Conservation (phyloP, 2,888 invertebrate species). For the Gibbula magus region DNA sequence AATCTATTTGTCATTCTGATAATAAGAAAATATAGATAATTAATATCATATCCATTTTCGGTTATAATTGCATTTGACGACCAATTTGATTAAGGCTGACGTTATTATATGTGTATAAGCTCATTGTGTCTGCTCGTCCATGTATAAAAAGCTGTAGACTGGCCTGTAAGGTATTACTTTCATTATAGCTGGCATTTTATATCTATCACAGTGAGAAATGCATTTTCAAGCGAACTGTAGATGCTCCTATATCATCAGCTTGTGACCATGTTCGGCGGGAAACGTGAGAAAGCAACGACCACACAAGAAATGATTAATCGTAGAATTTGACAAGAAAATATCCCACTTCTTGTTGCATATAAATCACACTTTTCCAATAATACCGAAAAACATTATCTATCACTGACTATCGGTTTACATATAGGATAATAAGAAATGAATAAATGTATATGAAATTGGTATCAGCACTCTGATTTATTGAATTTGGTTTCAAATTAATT, state of each 20-base stretch:
- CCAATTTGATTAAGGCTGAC: not conserved
- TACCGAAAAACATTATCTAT: no score
- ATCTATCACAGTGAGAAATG: conserved; percentile 10
- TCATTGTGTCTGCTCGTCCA: not conserved
- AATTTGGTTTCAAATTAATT: no score
- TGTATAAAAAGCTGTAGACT: not conserved
- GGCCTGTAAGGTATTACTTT: conserved; percentile 1
- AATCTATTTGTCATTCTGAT: not conserved
- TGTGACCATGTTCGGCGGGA: no score
- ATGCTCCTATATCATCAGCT: not conserved
- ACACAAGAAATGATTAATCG: no score
- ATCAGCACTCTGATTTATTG: no score
- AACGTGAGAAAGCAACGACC: no score
- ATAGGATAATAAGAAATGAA: no score
- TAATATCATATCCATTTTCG: not conserved
- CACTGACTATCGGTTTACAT: no score
- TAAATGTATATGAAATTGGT: no score
- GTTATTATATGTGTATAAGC: not conserved
- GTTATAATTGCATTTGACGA: not conserved
- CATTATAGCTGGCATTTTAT: not conserved
- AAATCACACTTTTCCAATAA: no score
- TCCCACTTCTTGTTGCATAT: no score
- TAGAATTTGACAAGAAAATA: no score
- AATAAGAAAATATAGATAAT: not conserved
- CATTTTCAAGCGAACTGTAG: conserved; percentile 12